Evolutionary conservation across 2,113 vertebrate genomes (phyloP), one percentile per base, ranked within the genome.

Genomic region (Pimephales promelas): DNA sequence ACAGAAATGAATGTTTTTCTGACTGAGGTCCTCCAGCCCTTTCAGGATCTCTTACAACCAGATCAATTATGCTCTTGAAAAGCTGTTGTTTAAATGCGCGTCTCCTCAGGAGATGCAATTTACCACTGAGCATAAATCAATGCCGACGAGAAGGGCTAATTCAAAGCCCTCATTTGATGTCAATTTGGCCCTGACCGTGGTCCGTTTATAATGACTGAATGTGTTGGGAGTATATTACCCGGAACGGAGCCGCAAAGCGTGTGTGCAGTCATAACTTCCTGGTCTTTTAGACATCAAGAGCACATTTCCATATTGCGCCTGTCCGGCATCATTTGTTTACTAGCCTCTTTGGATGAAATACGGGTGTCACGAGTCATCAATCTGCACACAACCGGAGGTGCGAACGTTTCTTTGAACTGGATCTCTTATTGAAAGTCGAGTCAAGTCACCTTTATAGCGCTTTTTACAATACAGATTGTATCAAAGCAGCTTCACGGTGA

Each of bases 331-430:
- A 86, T 91, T 91, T 92, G 92, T 94, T 94, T 94, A 94, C 93
- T 90, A 89, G 92, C 88, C 89, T 87, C 89, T 93, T 90, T 88
- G 84, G 89, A 92, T 94, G 93, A 93, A 95, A 93, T 93, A 94
- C 90, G 87, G 89, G 85, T 86, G 76, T 72, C n/a, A 56, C 78
- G 84, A 43, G 56, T 88, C 87, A 92, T 94, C 92, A 93, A 90
- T 93, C 91, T 92, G 80, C 47, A 81, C 43, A 43, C 75, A 40
- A 87, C 83, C 81, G 43, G 85, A 83, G 86, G 72, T 72, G 68
- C 70, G 70, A 83, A 83, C 31, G 47, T 83, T 82, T 84, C 73
- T 62, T 71, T 36, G 45, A 76, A 81, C 73, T 34, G 71, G 45
- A 52, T 52, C 20, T 68, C 45, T 7, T 14, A 66, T 80, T 80